Percentiles rank a stretch among this genome's conserved stretches.
Conservation (phyloP, 2,888 invertebrate species). For the Drosophila meridionalis region DNA sequence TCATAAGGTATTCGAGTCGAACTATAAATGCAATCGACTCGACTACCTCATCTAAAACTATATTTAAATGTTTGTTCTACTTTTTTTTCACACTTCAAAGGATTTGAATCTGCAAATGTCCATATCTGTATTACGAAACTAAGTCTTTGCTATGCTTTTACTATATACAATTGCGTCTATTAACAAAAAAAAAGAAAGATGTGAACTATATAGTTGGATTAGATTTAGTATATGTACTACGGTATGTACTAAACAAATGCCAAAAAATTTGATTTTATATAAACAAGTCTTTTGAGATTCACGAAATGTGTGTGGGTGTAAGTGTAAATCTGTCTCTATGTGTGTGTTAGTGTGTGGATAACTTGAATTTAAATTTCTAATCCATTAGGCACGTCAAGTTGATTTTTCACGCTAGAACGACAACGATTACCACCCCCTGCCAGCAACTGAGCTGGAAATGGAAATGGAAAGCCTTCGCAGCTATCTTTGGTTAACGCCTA, state of each 20-base stretch:
- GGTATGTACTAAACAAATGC: conserved; percentile 34
- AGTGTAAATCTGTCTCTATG: conserved; percentile 23
- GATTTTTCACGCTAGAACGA: conserved; percentile 32
- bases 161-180: conserved; percentile 8
- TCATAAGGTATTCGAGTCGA: background rate
- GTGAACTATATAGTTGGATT: conserved; percentile 8
- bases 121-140: background rate
- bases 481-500: conserved; percentile 24
- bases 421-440: conserved; percentile 5
- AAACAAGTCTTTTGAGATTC: conserved; percentile 77
- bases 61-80: background rate
- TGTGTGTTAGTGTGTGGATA: conserved; percentile 41
- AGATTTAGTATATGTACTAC: conserved; percentile 5
- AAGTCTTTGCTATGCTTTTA: conserved; percentile 14
- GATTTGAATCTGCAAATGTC: background rate
- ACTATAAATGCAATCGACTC: background rate
- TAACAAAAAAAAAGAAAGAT: background rate
- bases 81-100: background rate
- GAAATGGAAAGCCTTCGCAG: conserved; percentile 1
- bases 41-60: too few species aligned
- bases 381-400: conserved; percentile 65
- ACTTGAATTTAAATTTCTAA: conserved; percentile 54
- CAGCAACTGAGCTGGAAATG: conserved; percentile 6
- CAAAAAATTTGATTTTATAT: conserved; percentile 58
- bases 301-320: conserved; percentile 35